Percentiles rank a stretch among this genome's conserved stretches.
These are phyloP conservation scores for Mohoua ochrocephala DNA, from an alignment of 2,113 vertebrate genomes.

Conservation along the genomic window DNA sequence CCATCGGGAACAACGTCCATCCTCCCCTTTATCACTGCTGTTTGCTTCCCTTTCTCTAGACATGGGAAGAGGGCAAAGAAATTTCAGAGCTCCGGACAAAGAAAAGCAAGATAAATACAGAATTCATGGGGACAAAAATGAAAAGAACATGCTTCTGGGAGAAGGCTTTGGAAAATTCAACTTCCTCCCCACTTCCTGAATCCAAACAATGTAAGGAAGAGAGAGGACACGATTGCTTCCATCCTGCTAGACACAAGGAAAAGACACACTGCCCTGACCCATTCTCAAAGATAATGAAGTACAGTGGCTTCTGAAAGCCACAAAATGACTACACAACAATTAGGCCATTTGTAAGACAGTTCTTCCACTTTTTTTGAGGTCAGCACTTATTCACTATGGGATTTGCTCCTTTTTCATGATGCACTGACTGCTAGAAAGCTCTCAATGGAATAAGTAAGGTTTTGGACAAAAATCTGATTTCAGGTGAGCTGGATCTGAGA, in stretches of 20 bases:
- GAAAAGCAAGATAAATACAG: not conserved
- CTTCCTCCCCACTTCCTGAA: not conserved
- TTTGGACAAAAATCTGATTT: not conserved
- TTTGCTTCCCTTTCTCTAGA: not conserved
- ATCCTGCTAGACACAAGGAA: not conserved
- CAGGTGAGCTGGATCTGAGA: not conserved
- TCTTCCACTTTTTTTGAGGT: not conserved
- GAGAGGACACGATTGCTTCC: rapidly evolving
- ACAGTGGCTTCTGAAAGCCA: not conserved
- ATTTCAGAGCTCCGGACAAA: not conserved
- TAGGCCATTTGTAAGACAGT: not conserved
- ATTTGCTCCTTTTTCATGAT: not conserved
- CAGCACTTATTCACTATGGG: not conserved
- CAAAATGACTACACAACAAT: not conserved
- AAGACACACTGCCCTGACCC: not conserved
- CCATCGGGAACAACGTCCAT: rapidly evolving
- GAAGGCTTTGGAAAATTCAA: not conserved
- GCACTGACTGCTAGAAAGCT: not conserved
- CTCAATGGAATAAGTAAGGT: not conserved
- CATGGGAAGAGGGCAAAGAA: not conserved
- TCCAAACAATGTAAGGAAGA: not conserved
- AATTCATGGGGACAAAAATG: not conserved
- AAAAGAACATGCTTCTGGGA: rapidly evolving
- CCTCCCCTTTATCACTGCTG: not conserved
- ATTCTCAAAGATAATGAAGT: not conserved